Percentiles rank a stretch among this genome's conserved stretches.
Evolutionary conservation across 2,888 invertebrate genomes (phyloP).

Genomic region (Leptogaster cylindrica): DNA sequence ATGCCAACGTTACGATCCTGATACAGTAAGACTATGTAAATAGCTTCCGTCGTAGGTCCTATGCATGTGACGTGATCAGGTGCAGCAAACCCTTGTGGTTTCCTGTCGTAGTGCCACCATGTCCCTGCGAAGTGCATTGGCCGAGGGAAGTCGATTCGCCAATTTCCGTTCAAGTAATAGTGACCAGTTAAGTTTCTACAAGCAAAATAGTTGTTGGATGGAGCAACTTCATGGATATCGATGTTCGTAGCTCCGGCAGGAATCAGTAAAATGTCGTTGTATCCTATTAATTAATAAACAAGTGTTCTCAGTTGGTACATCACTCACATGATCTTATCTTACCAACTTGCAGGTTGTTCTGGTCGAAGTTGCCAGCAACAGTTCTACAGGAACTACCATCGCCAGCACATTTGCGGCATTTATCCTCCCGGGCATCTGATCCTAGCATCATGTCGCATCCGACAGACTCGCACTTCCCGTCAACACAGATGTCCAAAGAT

Average conservation of each 20-base stretch:
- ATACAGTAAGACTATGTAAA: slow-evolving; percentile 82
- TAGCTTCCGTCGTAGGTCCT: slow-evolving; percentile 89
- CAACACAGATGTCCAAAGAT: slow-evolving; percentile 89
- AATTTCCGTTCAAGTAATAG: slow-evolving; percentile 93
- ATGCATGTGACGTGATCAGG: slow-evolving; percentile 83
- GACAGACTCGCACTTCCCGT: slow-evolving; percentile 90
- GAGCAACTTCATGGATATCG: slow-evolving; percentile 74
- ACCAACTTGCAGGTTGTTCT: slow-evolving; percentile 78
- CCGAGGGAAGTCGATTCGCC: slow-evolving; percentile 90
- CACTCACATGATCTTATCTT: slow-evolving; percentile 51
- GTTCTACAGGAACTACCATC: slow-evolving; percentile 88
- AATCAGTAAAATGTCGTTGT: slow-evolving; percentile 88
- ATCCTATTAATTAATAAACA: slow-evolving; percentile 67
- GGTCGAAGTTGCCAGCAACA: slow-evolving; percentile 72
- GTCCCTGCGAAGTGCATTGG: slow-evolving; percentile 80
- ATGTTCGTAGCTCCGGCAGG: slow-evolving; percentile 95
- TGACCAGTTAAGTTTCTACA: slow-evolving; percentile 80
- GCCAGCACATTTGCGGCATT: slow-evolving; percentile 91
- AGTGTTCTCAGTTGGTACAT: no score
- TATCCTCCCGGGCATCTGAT: slow-evolving; percentile 84
- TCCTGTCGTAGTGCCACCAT: slow-evolving; percentile 86
- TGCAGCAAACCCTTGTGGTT: slow-evolving; percentile 79
- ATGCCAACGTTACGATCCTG: slow-evolving; percentile 86
- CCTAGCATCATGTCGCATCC: slow-evolving; percentile 96
- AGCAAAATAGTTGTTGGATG: slow-evolving; percentile 91